Percentiles rank a stretch among this genome's conserved stretches.
phyloP scores from a whole-genome alignment of 64 coral and sea anemone genomes.

The Porites lutea region DNA sequence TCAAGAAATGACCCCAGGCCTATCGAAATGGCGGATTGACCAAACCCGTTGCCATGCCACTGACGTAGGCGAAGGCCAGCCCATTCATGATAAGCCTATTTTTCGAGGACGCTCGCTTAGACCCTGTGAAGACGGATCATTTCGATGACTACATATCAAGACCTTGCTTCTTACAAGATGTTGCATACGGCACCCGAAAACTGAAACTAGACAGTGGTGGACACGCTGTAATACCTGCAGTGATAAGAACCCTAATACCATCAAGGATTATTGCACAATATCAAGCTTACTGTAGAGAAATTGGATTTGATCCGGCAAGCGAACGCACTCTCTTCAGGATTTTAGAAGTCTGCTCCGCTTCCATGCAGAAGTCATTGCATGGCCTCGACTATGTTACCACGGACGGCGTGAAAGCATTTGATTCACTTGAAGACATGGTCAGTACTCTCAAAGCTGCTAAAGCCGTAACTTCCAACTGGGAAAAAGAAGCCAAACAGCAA shows the following conservation, averaged over 20 bases:
- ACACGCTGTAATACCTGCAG: slow-evolving; percentile 16
- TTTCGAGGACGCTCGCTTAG: slow-evolving; percentile 31
- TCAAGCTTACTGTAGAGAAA: not conserved
- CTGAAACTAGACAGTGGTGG: slow-evolving; percentile 35
- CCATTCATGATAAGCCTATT: not conserved
- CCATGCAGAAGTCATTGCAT: slow-evolving; percentile 39
- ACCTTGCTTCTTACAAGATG: slow-evolving; percentile 40
- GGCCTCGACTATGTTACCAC: slow-evolving; percentile 35
- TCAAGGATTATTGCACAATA: slow-evolving; percentile 13
- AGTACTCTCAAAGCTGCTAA: slow-evolving; percentile 2
- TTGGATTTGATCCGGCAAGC: slow-evolving; percentile 28
- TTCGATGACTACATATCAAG: slow-evolving; percentile 50
- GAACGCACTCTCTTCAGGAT: slow-evolving; percentile 33
- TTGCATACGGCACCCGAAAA: slow-evolving; percentile 37
- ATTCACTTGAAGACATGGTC: not conserved
- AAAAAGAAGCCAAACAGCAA: slow-evolving; percentile 21
- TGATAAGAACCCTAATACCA: slow-evolving; percentile 42
- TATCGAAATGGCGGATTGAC: slow-evolving; percentile 65
- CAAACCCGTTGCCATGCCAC: slow-evolving; percentile 55
- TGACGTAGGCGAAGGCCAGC: slow-evolving; percentile 39
- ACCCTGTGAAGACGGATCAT: slow-evolving; percentile 46
- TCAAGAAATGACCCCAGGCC: slow-evolving; percentile 55
- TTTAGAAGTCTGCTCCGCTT: slow-evolving; percentile 48
- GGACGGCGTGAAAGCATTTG: slow-evolving; percentile 14
- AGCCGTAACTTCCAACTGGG: slow-evolving; percentile 33